Percentiles rank a stretch among this genome's conserved stretches.
Conservation (phyloP, 2,888 invertebrate genomes). For the Augochlorella aurata region DNA sequence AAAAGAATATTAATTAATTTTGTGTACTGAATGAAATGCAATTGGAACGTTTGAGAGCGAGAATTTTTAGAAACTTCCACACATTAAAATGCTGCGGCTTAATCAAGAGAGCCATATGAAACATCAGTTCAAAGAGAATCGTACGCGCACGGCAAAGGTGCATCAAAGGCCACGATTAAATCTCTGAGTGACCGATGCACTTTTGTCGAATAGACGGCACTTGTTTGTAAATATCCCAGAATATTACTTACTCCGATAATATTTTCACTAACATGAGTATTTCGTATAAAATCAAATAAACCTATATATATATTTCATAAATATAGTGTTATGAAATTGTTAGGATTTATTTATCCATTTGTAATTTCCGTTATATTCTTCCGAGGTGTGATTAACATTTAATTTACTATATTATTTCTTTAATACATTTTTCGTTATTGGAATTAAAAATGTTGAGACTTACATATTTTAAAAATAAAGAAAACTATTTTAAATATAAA, state of each 20-base stretch:
- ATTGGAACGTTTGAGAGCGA: background rate
- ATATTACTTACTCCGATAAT: background rate
- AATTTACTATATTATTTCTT: too few relatives aligned
- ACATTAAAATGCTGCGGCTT: conserved; percentile 14
- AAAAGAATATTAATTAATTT: background rate
- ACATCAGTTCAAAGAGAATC: conserved; percentile 44
- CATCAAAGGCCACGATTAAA: conserved; percentile 44
- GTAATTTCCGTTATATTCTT: too few relatives aligned
- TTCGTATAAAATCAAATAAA: conserved; percentile 1
- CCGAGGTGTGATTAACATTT: too few relatives aligned
- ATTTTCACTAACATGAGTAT: background rate
- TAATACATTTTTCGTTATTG: too few relatives aligned
- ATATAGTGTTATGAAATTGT: background rate
- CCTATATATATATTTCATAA: background rate
- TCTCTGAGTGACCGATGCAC: conserved; percentile 16
- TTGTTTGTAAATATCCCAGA: background rate
- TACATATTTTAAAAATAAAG: too few relatives aligned
- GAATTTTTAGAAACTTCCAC: conserved; percentile 6
- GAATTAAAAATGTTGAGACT: too few relatives aligned
- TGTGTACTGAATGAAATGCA: background rate
- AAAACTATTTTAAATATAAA: too few relatives aligned
- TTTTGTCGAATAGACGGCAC: background rate
- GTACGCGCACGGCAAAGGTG: conserved; percentile 14
- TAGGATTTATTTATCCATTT: too few relatives aligned
- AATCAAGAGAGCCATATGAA: conserved; percentile 34